phyloP scores from a whole-genome alignment of 2,797 vertebrate species.

The Chelonia mydas region DNA sequence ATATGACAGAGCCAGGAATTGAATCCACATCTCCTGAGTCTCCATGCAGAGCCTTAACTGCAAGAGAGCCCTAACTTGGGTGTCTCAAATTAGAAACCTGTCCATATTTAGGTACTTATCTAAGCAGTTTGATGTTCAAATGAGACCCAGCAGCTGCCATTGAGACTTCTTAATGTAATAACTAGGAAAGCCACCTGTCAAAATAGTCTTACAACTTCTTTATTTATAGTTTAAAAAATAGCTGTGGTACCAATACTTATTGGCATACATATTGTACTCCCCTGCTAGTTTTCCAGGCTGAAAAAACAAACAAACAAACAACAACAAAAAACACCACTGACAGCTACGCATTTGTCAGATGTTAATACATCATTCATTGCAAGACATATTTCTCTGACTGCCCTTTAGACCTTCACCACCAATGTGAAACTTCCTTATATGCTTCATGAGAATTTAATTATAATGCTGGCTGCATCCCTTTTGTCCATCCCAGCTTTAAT shows the following conservation, averaged over 20 bases:
- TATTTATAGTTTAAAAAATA: not conserved
- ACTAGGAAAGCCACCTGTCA: constrained; percentile 7
- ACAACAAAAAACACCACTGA: not conserved
- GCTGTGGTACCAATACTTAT: not conserved
- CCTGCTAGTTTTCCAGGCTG: constrained; percentile 32
- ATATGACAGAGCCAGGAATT: constrained; percentile 20
- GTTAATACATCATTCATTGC: not conserved
- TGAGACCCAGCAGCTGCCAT: not conserved
- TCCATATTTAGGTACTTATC: not conserved
- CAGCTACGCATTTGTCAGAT: not conserved
- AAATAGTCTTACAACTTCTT: constrained; percentile 21
- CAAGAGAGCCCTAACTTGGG: not conserved
- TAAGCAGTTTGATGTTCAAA: constrained; percentile 12
- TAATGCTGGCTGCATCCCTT: constrained; percentile 44
- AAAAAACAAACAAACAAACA: not conserved
- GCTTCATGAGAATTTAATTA: constrained; percentile 62
- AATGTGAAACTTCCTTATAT: constrained; percentile 33
- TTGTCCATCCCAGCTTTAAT: constrained; percentile 56
- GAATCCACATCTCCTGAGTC: not conserved
- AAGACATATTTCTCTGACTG: not conserved
- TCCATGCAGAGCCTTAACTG: not conserved
- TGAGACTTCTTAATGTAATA: constrained; percentile 12
- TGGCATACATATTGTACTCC: not conserved
- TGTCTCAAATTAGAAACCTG: constrained; percentile 12
- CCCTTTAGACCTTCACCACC: not conserved